Evolutionary conservation across 2,888 invertebrate genomes (phyloP), one percentile per base, ranked within the genome.

Genomic region (Laspeyria flexula): DNA sequence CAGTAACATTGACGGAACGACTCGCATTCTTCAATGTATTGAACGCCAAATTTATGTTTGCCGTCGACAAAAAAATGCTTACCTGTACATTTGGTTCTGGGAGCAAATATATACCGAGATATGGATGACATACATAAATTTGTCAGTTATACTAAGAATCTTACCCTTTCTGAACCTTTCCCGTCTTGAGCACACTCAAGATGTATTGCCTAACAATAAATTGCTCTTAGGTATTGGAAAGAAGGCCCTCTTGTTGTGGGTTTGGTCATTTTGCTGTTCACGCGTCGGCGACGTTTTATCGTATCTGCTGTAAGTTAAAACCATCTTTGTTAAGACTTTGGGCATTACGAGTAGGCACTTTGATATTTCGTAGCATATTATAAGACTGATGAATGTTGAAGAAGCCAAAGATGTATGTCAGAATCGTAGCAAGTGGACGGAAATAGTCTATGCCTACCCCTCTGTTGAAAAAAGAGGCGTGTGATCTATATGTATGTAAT

Each of bases 1-100:
- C 46, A 58, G 59, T 49, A 62, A 73, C 75, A 69, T 66, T 77
- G 78, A 76, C 66, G 66, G 65, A 73, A 49, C 63, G 65, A 55
- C 47, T 62, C 51, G 49, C 65, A 73, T 79, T 72, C 67, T 69
- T 77, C 67, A 73, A 67, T 63, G 68, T 73, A 67, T 66, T 60
- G 48, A 38, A 16, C 21, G 43, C 43, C 72, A 65, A 77, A 64
- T 46, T 70, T 77, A 71, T 52, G 16, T 73, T 67, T 73, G 60
- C 73, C 15, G 41, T 46, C 45, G 41, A 18, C 9, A 7, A 42
- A 46, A 65, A 59, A 50, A 43, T 46, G 18, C 29, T 50, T 40
- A 55, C 48, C 50, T 58, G 30, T 44, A 48, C 40, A 34, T 60
- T 54, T 47, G 39, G 29, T 48, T 57, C 55, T 18, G 35, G 12